These are phyloP conservation scores for Acrocephalus kingi DNA, from an alignment of 2,113 vertebrate genomes.

Conservation along the genomic window DNA sequence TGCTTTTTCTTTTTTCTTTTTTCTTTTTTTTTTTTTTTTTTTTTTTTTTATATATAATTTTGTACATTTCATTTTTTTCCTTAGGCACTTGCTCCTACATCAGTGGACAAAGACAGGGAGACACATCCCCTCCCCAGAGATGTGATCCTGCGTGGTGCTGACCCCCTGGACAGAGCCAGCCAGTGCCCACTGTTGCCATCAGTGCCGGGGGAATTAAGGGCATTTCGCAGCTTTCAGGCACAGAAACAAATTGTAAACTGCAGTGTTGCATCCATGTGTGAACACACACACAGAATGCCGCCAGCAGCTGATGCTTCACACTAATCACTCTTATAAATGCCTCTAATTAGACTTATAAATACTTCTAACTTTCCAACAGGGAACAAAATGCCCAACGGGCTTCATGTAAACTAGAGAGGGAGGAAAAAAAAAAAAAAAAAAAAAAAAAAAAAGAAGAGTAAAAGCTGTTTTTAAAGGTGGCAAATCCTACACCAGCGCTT, in stretches of 20 bases:
- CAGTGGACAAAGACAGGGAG: fast-evolving
- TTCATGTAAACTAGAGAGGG: background rate
- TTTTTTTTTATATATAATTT: background rate
- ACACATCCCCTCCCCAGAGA: fast-evolving
- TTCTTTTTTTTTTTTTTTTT: background rate
- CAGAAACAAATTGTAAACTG: conserved; percentile 32
- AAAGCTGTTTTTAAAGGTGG: conserved; percentile 72
- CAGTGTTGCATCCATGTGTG: conserved; percentile 20
- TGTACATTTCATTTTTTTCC: too few species aligned
- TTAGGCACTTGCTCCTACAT: background rate
- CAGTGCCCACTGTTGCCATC: background rate
- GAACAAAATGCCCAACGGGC: conserved; percentile 10
- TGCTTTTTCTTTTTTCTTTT: background rate
- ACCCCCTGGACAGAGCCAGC: background rate
- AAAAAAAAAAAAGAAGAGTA: too few species aligned
- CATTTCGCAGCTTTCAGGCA: conserved; percentile 37
- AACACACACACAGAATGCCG: background rate
- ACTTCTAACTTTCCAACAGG: conserved; percentile 32
- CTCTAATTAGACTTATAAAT: conserved; percentile 59
- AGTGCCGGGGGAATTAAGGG: background rate
- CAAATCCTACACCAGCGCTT: conserved; percentile 15
- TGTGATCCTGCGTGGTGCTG: background rate
- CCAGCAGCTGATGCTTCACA: conserved; percentile 46
- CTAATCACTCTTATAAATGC: conserved; percentile 51
- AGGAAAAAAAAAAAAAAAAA: background rate